A percentile compares a stretch with the other conserved stretches of the same genome.
Conservation (phyloP, 2,888 invertebrate species). For the Bimastos eiseni region DNA sequence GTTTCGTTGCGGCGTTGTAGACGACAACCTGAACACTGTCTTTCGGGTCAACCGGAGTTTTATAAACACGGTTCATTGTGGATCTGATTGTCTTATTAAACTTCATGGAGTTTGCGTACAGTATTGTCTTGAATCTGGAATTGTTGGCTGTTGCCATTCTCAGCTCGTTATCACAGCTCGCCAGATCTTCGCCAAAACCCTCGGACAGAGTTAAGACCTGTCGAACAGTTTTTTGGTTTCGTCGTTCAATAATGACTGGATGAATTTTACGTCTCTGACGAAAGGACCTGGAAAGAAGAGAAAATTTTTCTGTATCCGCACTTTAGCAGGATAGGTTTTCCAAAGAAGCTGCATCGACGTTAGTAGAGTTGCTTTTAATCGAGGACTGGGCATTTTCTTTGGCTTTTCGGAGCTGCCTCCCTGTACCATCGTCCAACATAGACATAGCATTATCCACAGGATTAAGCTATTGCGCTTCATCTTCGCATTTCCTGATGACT, state of each 20-base stretch:
- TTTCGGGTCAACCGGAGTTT: neutral
- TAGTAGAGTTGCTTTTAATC: neutral
- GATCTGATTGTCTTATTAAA: neutral
- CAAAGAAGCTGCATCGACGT: neutral
- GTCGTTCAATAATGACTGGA: neutral
- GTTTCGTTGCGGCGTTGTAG: neutral
- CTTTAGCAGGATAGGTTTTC: neutral
- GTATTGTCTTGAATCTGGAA: neutral
- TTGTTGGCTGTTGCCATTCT: neutral
- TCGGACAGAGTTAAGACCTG: neutral
- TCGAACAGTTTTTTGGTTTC: neutral
- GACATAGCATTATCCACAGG: neutral
- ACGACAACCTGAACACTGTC: neutral
- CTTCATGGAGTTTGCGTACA: neutral
- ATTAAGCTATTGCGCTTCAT: neutral
- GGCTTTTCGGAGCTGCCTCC: neutral
- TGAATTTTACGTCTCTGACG: neutral
- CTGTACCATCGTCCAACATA: neutral
- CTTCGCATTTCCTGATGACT: neutral
- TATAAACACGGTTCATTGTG: neutral
- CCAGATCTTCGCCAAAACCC: neutral
- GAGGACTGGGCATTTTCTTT: neutral
- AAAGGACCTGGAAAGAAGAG: neutral
- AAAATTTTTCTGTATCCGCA: neutral
- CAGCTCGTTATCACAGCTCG: neutral